Evolutionary conservation across 2,797 vertebrate species (phyloP).

Genomic region (Syndactyla subalaris): DNA sequence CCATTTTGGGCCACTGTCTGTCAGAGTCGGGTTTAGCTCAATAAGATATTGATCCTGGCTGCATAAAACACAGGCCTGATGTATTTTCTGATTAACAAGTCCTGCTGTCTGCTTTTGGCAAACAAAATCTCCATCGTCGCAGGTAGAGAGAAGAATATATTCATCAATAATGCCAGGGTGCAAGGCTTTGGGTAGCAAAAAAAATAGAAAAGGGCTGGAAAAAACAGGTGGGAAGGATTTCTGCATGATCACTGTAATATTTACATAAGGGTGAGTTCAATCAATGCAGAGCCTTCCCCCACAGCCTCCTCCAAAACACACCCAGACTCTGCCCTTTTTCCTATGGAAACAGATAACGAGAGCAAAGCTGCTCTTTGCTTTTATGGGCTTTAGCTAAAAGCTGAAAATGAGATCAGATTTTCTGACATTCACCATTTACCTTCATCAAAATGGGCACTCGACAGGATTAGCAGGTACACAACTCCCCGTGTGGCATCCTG

Average conservation of each 20-base stretch:
- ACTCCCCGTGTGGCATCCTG: background rate
- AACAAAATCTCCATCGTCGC: conserved; percentile 63
- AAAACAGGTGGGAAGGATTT: conserved; percentile 13
- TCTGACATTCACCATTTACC: background rate
- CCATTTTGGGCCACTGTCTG: conserved; percentile 63
- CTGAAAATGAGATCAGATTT: conserved; percentile 43
- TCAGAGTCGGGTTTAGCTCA: conserved; percentile 72
- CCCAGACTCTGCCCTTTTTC: conserved; percentile 49
- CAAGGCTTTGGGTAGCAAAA: background rate
- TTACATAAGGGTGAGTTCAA: conserved; percentile 42
- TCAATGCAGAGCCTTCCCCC: conserved; percentile 46
- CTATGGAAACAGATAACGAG: conserved; percentile 46
- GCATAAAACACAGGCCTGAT: conserved; percentile 61
- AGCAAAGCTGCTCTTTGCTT: conserved; percentile 56
- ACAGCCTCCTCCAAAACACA: conserved; percentile 62
- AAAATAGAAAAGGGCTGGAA: background rate
- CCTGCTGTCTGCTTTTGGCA: conserved; percentile 70
- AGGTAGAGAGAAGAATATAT: background rate
- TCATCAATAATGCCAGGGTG: background rate
- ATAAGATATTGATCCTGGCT: conserved; percentile 80
- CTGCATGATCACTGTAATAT: background rate
- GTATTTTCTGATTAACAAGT: conserved; percentile 80
- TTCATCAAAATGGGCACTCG: background rate
- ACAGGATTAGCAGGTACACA: background rate
- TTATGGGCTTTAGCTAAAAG: conserved; percentile 10